Evolutionary conservation across 2,113 vertebrate species (phyloP).

Genomic region (Pica pica): DNA sequence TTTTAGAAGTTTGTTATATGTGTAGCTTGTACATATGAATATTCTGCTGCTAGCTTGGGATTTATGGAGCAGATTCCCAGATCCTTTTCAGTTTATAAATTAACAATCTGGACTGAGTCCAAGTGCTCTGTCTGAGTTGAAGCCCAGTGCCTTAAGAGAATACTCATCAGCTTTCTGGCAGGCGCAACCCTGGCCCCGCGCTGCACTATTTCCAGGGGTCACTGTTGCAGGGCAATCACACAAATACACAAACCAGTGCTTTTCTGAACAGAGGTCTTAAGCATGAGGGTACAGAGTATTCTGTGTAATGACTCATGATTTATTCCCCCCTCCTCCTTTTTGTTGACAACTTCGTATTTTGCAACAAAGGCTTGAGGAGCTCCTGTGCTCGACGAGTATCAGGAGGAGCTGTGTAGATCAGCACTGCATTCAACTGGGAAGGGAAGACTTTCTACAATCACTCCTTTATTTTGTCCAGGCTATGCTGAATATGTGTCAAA

Average conservation of each 20-base stretch:
- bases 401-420: not conserved
- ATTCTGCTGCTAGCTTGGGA: not conserved
- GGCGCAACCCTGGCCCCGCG: accelerated
- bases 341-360: not conserved
- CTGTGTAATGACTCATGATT: not conserved
- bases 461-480: not conserved
- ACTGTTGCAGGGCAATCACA: not conserved
- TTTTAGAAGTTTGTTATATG: not conserved
- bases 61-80: not conserved
- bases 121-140: not conserved
- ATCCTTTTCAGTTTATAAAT: conserved; percentile 3
- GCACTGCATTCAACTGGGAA: accelerated
- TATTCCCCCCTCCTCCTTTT: too few relatives aligned
- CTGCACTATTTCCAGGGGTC: not conserved
- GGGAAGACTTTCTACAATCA: not conserved
- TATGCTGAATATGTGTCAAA: not conserved
- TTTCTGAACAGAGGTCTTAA: not conserved
- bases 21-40: not conserved
- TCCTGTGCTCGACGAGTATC: accelerated
- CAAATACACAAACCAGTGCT: not conserved
- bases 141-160: not conserved
- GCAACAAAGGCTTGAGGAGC: not conserved
- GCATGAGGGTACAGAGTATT: not conserved
- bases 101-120: not conserved
- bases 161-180: not conserved